phyloP scores from a whole-genome alignment of 2,888 invertebrate species.

The Apocheima hispidaria region DNA sequence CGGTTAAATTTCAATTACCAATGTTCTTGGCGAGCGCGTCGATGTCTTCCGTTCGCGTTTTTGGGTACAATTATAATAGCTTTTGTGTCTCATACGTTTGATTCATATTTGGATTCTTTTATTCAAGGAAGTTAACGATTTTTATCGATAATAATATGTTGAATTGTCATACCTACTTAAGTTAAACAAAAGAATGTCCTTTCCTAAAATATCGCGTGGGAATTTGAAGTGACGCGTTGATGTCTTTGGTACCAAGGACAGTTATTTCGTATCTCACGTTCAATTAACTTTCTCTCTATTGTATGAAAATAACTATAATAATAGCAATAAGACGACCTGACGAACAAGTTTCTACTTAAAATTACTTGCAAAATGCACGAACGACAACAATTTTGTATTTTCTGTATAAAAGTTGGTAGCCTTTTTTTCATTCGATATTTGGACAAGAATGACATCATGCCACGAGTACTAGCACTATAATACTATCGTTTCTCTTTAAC shows the following conservation, averaged over 20 bases:
- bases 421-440: not conserved
- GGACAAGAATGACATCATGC: conserved; percentile 8
- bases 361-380: not conserved
- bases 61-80: conserved; percentile 1
- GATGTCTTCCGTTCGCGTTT: conserved; percentile 37
- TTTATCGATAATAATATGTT: not conserved
- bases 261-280: conserved; percentile 10
- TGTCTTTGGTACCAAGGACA: conserved; percentile 55
- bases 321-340: conserved; percentile 5
- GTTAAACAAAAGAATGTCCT: conserved; percentile 23
- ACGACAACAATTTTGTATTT: conserved; percentile 13
- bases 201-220: conserved; percentile 30
- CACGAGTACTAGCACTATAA: not conserved
- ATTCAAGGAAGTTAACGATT: not conserved
- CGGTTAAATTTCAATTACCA: conserved; percentile 33
- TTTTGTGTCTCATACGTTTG: not conserved
- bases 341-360: conserved; percentile 5
- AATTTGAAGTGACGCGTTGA: conserved; percentile 55
- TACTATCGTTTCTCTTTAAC: conserved; percentile 5
- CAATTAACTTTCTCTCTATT: conserved; percentile 30
- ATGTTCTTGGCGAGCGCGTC: conserved; percentile 38
- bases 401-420: not conserved
- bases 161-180: conserved; percentile 3
- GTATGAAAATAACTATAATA: conserved; percentile 10
- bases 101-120: not conserved